These are phyloP conservation scores for Cydia pomonella DNA, from an alignment of 1,140 invertebrate genomes.

Conservation along the genomic window DNA sequence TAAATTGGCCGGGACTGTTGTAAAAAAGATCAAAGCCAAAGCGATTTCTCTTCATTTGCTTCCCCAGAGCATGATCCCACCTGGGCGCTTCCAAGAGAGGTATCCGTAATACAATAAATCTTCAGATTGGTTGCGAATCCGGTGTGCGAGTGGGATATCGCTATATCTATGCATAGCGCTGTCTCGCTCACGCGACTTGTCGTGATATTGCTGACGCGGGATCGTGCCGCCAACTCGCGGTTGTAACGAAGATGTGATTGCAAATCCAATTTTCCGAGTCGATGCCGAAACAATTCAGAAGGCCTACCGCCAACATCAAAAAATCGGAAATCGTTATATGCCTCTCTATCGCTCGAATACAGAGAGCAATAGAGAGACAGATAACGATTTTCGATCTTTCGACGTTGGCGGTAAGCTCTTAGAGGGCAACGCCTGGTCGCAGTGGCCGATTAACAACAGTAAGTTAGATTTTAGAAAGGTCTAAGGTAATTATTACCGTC, in stretches of 20 bases:
- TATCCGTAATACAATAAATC: neutral
- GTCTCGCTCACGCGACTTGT: too few relatives aligned
- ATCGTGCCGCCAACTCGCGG: neutral
- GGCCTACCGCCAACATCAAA: neutral
- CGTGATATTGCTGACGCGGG: neutral
- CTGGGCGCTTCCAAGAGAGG: neutral
- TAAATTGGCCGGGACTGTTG: neutral
- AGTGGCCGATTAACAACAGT: neutral
- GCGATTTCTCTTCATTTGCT: constrained; percentile 4
- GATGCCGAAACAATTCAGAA: constrained; percentile 20
- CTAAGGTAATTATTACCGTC: too few relatives aligned
- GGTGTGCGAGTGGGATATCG: neutral
- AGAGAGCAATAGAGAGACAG: too few relatives aligned
- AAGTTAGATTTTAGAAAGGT: too few relatives aligned
- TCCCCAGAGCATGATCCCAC: constrained; percentile 1
- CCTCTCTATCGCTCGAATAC: too few relatives aligned
- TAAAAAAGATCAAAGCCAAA: neutral
- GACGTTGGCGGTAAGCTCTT: too few relatives aligned
- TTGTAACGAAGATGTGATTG: constrained; percentile 23
- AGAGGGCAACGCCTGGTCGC: neutral
- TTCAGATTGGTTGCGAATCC: neutral
- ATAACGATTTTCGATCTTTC: too few relatives aligned
- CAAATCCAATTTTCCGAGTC: constrained; percentile 30
- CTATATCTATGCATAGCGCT: neutral
- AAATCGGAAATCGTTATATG: too few relatives aligned